Evolutionary conservation across 2,888 invertebrate genomes (phyloP).

Genomic region (Drosophila buzzatii): DNA sequence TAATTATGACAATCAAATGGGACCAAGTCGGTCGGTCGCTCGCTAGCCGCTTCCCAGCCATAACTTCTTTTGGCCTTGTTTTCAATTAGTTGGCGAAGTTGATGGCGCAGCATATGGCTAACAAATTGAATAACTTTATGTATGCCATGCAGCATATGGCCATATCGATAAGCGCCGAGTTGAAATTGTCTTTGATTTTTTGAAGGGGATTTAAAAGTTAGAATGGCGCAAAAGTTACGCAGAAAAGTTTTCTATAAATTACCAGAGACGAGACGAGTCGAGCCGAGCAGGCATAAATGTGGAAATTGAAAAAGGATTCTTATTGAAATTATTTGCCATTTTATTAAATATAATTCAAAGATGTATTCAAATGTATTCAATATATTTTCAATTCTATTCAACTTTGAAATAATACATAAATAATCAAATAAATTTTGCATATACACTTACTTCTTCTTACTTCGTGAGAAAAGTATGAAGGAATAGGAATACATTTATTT

Average conservation of each 20-base stretch:
- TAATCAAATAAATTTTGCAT: too few relatives aligned
- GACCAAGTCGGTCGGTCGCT: slow-evolving; percentile 9
- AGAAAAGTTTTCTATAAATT: neutral
- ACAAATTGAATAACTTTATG: slow-evolving; percentile 55
- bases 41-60: slow-evolving; percentile 28
- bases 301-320: neutral
- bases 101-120: slow-evolving; percentile 41
- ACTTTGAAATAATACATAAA: too few relatives aligned
- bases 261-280: neutral
- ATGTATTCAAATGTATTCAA: too few relatives aligned
- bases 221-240: slow-evolving; percentile 22
- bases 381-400: too few relatives aligned
- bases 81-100: slow-evolving; percentile 39
- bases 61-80: slow-evolving; percentile 45
- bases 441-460: too few relatives aligned
- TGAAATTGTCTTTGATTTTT: slow-evolving; percentile 51
- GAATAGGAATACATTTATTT: too few relatives aligned
- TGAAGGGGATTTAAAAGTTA: slow-evolving; percentile 20
- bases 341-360: too few relatives aligned
- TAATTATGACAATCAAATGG: slow-evolving; percentile 61
- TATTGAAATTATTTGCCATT: neutral
- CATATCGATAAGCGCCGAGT: slow-evolving; percentile 44
- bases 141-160: slow-evolving; percentile 14
- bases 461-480: too few relatives aligned
- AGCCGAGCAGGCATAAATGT: neutral